Evolutionary conservation across 1,140 invertebrate species (phyloP), one percentile per base, ranked within the genome.

Genomic region (Drosophila obscura): DNA sequence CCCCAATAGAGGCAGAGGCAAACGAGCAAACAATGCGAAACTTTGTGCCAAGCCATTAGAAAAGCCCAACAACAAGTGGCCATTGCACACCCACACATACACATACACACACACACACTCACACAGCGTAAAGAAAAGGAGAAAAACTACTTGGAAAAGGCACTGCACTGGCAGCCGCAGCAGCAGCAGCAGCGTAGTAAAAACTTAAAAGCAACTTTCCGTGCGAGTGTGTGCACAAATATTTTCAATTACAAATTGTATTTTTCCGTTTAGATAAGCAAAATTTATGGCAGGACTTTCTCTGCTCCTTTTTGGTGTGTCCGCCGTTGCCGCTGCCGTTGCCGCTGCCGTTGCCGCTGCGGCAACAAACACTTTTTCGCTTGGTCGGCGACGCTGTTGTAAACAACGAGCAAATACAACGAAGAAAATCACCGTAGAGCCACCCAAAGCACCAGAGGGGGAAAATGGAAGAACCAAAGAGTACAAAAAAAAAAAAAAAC

Each of bases 181-280:
- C 1, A 8, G 28, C 7, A 7, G n/a, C 6, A 9, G 31, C 0
- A 4, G 35, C 35, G 48, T 11, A 51, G 48, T 11, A 63, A 69
- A 67, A 84, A 75, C 57, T 84, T 72, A 53, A 58, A 52, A 55
- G 46, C 50, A 73, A 67, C 49, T 73, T 67, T 67, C 28, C 51
- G 39, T 48, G 39, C 59, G 57, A 56, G 35, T 41, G 50, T 76
- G 73, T 49, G 64, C 80, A 76, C 78, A 85, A 85, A 85, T 85
- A 85, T 87, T 87, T 85, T 85, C 82, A 85, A 85, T 85, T 85
- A 85, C 82, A 85, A 85, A 85, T 85, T 85, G 82, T 85, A 85
- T 87, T 85, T 85, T 85, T 85, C 82, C 82, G 82, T 87, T 85
- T 76, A 85, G 82, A 85, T 85, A 85, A 85, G 82, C 82, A 82